Conservation (phyloP, 2,797 vertebrate species). For the Cossypha heuglini region DNA sequence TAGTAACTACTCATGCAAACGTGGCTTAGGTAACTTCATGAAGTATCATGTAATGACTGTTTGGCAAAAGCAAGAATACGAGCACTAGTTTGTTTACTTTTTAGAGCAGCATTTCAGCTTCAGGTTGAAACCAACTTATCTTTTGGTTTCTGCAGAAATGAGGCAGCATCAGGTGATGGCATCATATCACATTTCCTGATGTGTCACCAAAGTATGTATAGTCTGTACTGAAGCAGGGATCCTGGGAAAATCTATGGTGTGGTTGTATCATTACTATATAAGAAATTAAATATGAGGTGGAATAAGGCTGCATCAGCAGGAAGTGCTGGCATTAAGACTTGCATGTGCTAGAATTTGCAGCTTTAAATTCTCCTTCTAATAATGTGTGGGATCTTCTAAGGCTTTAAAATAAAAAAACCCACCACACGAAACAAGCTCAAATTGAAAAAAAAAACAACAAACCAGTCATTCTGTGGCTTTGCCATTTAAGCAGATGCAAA, state of each 20-base stretch:
- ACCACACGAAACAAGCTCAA: not conserved
- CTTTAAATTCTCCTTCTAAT: not conserved
- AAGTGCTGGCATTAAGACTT: constrained; percentile 55
- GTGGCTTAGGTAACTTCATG: constrained; percentile 62
- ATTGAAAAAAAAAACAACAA: not conserved
- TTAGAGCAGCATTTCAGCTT: constrained; percentile 59
- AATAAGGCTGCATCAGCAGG: constrained; percentile 26
- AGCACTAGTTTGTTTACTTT: constrained; percentile 48
- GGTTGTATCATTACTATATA: constrained; percentile 10
- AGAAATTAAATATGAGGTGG: not conserved
- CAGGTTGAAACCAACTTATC: constrained; percentile 67
- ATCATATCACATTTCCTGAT: constrained; percentile 66
- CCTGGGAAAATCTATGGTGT: constrained; percentile 28
- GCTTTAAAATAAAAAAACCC: not conserved
- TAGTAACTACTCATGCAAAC: constrained; percentile 64
- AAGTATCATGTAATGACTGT: constrained; percentile 61
- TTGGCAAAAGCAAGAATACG: constrained; percentile 32
- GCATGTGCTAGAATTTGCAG: constrained; percentile 53
- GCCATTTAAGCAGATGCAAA: constrained; percentile 13
- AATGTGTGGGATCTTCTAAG: not conserved
- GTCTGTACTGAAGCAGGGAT: constrained; percentile 59
- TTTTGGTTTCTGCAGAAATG: constrained; percentile 69
- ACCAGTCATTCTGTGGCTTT: constrained; percentile 15
- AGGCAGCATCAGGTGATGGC: constrained; percentile 68
- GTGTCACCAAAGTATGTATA: constrained; percentile 64